Evolutionary conservation across 2,797 vertebrate species (phyloP).

Genomic region (Malacoraja senta): DNA sequence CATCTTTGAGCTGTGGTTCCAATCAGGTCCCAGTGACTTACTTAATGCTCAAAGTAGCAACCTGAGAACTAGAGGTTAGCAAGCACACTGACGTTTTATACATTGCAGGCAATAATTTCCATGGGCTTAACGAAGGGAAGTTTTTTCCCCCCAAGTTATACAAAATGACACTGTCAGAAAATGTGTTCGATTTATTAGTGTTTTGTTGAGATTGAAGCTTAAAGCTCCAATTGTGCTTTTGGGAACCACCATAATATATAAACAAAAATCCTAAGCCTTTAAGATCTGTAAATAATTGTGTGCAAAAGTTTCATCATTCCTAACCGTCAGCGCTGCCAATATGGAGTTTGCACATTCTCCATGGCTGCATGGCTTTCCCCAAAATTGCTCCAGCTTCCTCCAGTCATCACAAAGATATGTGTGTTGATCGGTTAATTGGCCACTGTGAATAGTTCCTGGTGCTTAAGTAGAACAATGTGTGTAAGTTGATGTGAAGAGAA

Average conservation of each 20-base stretch:
- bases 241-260: not conserved
- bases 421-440: too few relatives aligned
- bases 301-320: not conserved
- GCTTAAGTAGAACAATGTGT: too few relatives aligned
- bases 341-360: too few relatives aligned
- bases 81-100: not conserved
- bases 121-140: not conserved
- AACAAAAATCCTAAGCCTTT: not conserved
- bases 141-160: not conserved
- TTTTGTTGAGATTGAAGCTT: slow-evolving; percentile 8
- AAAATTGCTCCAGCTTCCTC: too few relatives aligned
- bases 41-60: not conserved
- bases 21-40: not conserved
- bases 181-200: not conserved
- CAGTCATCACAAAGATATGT: too few relatives aligned
- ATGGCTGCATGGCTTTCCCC: too few relatives aligned
- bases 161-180: not conserved
- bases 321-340: too few relatives aligned
- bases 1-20: not conserved
- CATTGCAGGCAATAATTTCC: not conserved
- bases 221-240: not conserved
- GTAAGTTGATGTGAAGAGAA: too few relatives aligned
- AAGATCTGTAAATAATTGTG: not conserved
- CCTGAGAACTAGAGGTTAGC: not conserved
- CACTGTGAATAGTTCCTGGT: too few relatives aligned